A percentile compares a stretch with the other conserved stretches of the same genome.
Evolutionary conservation across 2,113 vertebrate genomes (phyloP).

Genomic region (Bothrops jararaca): DNA sequence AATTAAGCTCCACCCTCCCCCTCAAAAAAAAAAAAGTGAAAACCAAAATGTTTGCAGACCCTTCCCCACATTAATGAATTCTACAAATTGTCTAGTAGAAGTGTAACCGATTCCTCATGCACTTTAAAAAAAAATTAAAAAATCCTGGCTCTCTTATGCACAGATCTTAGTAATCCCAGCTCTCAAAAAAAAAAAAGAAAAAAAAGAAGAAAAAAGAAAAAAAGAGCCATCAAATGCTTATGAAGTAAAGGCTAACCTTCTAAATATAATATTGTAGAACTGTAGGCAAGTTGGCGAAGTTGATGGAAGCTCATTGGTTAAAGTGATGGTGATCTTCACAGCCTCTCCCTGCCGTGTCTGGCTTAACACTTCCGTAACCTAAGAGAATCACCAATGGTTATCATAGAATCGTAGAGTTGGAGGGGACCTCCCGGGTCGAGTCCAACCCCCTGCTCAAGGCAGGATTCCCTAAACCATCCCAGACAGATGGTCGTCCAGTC

Average conservation of each 20-base stretch:
- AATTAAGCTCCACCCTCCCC: not conserved
- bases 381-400: not conserved
- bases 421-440: no score
- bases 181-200: not conserved
- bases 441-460: no score
- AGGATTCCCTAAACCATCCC: no score
- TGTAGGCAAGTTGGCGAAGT: slow-evolving; percentile 90
- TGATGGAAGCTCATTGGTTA: slow-evolving; percentile 90
- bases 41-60: not conserved
- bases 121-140: no score
- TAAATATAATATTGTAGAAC: slow-evolving; percentile 94
- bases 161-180: not conserved
- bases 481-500: no score
- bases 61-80: not conserved
- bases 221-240: not conserved
- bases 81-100: not conserved
- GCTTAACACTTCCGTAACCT: slow-evolving; percentile 85
- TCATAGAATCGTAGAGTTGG: no score
- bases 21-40: not conserved
- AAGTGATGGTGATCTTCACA: slow-evolving; percentile 82
- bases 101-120: not conserved
- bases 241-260: slow-evolving; percentile 70
- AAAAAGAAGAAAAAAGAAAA: not conserved
- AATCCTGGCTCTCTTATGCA: not conserved
- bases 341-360: slow-evolving; percentile 81